Evolutionary conservation across 1,140 invertebrate genomes (phyloP).

Genomic region (Megathymus violae): DNA sequence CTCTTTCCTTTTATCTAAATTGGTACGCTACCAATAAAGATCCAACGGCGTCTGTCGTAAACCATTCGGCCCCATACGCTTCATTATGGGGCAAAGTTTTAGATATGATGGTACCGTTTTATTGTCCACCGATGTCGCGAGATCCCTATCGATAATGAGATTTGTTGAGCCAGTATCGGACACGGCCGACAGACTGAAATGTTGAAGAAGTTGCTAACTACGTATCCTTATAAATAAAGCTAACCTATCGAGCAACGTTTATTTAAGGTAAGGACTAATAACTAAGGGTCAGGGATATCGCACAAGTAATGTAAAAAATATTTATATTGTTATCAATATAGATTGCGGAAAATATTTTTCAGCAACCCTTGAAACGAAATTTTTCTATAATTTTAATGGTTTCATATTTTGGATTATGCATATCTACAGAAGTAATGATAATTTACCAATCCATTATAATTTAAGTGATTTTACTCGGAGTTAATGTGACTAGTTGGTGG

Average conservation of each 20-base stretch:
- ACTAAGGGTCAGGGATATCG: no score
- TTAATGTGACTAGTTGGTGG: slow-evolving; percentile 50
- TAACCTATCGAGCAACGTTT: no score
- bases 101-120: slow-evolving; percentile 83
- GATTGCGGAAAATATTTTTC: no score
- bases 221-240: slow-evolving; percentile 13
- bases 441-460: slow-evolving; percentile 38
- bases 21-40: slow-evolving; percentile 83
- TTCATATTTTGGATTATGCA: no score
- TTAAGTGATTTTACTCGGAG: slow-evolving; percentile 35
- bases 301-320: no score
- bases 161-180: slow-evolving; percentile 58
- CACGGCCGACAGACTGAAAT: slow-evolving; percentile 43
- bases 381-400: no score
- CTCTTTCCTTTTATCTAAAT: slow-evolving; percentile 84
- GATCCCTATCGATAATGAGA: slow-evolving; percentile 80
- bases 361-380: no score
- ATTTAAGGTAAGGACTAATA: no score
- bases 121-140: slow-evolving; percentile 81
- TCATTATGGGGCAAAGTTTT: slow-evolving; percentile 83
- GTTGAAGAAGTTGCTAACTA: slow-evolving; percentile 42
- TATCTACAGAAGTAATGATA: slow-evolving; percentile 13
- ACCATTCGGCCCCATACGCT: slow-evolving; percentile 82
- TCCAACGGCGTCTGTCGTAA: slow-evolving; percentile 80
- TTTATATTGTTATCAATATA: no score